phyloP scores from a whole-genome alignment of 2,113 vertebrate genomes.

The Nothobranchius furzeri region DNA sequence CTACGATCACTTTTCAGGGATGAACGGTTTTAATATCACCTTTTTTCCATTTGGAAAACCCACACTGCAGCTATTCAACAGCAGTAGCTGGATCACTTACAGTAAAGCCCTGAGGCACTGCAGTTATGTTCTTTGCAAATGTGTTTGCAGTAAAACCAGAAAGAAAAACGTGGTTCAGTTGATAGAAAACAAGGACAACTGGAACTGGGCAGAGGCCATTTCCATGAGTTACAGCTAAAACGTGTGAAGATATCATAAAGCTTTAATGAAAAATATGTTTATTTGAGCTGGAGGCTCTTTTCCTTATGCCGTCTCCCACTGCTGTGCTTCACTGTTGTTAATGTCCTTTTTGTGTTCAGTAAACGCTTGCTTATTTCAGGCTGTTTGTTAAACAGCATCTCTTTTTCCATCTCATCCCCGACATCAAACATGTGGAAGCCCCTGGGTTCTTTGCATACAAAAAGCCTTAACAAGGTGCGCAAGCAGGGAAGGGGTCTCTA shows the following conservation, averaged over 20 bases:
- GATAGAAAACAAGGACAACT: constrained; percentile 4
- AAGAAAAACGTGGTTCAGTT: not conserved
- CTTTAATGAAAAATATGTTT: constrained; percentile 3
- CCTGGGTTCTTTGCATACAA: constrained; percentile 35
- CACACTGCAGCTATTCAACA: not conserved
- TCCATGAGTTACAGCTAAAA: constrained; percentile 1
- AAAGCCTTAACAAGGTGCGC: constrained; percentile 60
- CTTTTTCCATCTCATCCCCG: constrained; percentile 56
- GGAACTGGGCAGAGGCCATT: not conserved
- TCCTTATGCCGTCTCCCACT: constrained; percentile 3
- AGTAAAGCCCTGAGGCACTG: not conserved
- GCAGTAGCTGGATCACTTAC: not conserved
- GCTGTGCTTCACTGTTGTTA: constrained; percentile 14
- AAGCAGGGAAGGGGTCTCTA: constrained; percentile 45
- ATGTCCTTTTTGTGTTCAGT: constrained; percentile 48
- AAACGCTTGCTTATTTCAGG: constrained; percentile 53
- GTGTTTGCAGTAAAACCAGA: not conserved
- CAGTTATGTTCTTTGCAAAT: not conserved
- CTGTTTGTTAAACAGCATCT: constrained; percentile 61
- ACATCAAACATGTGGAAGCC: constrained; percentile 66
- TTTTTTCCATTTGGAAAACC: not conserved
- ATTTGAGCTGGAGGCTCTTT: not conserved
- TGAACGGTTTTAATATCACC: constrained; percentile 7
- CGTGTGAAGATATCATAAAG: not conserved
- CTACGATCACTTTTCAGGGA: not conserved